These are phyloP conservation scores for Frankliniella intonsa DNA, from an alignment of 2,888 invertebrate species.

Conservation along the genomic window DNA sequence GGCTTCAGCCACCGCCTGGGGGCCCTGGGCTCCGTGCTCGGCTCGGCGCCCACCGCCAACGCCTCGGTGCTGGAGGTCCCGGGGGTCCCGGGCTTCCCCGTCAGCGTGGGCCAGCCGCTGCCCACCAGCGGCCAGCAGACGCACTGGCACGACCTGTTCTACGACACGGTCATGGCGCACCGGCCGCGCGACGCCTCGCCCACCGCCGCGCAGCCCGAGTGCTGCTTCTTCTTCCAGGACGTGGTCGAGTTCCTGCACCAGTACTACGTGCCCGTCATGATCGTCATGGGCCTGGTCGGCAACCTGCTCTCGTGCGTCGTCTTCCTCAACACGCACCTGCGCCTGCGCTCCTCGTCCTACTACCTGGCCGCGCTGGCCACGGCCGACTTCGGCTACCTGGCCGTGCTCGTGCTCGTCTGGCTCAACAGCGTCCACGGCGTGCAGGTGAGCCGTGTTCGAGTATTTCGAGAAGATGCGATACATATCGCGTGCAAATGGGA, in stretches of 20 bases:
- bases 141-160: not conserved
- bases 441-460: constrained; percentile 18
- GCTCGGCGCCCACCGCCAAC: no score
- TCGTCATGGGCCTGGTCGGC: constrained; percentile 56
- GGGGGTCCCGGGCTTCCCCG: not conserved
- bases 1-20: constrained; percentile 28
- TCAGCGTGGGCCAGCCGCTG: not conserved
- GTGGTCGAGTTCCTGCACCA: constrained; percentile 50
- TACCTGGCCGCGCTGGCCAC: constrained; percentile 59
- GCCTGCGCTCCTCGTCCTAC: constrained; percentile 58
- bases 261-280: constrained; percentile 58
- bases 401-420: constrained; percentile 53
- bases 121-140: not conserved
- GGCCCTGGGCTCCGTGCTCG: constrained; percentile 28
- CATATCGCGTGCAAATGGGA: no score
- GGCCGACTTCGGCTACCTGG: constrained; percentile 57
- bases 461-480: no score
- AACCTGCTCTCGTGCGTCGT: constrained; percentile 58
- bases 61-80: not conserved
- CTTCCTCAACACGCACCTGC: constrained; percentile 56
- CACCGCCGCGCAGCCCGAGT: not conserved
- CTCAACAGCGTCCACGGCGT: constrained; percentile 49
- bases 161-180: no score
- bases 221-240: constrained; percentile 37
- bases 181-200: not conserved